Base-by-base conservation (phyloP, 2,888 invertebrate genomes). In the Scaptomyza parva region DNA sequence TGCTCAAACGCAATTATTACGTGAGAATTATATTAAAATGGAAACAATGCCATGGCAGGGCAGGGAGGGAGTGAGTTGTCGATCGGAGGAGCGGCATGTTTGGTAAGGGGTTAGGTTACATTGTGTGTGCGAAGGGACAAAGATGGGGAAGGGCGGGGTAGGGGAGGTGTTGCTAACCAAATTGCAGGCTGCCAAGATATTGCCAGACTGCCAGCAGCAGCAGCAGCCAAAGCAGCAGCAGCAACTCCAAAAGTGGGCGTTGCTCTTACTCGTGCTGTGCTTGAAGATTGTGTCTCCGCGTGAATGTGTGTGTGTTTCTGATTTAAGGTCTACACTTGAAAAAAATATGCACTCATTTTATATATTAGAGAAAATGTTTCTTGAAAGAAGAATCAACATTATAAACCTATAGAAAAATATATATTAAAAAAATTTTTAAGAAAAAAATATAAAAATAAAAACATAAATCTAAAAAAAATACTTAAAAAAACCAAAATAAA, bases 1-100 rank as follows among this genome's bases (percentile, higher is more conserved):
- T 60, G 68, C 71, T 80, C 85, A 84, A 81, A 88, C 69, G 88
- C 86, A 88, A 90, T 89, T 90, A 89, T 88, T 86, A 89, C 90
- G 90, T 89, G 89, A 88, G 89, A 89, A 88, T 89, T 84, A 88
- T 88, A 86, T 80, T 86, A 88, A 86, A 86, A 80, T 76, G 76
- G 76, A 88, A 88, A 89, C 89, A 89, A 89, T 89, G 66, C 67
- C 61, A 62, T 53, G 73, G 70, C 24, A 24, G 33, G 18, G 57
- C n/a, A n/a, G n/a, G n/a, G n/a, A n/a, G n/a, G n/a, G n/a, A n/a
- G n/a, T n/a, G n/a, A n/a, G n/a, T n/a, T n/a, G n/a, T n/a, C n/a
- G n/a, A n/a, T n/a, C n/a, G n/a, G n/a, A n/a, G n/a, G n/a, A n/a
- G n/a, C n/a, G n/a, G n/a, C n/a, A n/a, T n/a, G n/a, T n/a, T n/a